These are phyloP conservation scores for Abramis brama DNA, from an alignment of 2,113 vertebrate genomes.

Conservation along the genomic window DNA sequence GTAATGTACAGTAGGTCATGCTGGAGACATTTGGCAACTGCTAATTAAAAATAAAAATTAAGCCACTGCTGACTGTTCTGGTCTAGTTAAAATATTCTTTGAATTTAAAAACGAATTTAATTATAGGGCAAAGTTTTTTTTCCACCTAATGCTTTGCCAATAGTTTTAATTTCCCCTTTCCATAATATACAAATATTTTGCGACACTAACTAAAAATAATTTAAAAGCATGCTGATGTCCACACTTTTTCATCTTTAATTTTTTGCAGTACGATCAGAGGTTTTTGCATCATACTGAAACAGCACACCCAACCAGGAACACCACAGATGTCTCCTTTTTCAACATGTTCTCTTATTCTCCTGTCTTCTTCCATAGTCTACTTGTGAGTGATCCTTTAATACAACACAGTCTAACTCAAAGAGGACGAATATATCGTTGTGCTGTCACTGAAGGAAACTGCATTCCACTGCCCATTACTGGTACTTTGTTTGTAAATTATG, in stretches of 20 bases:
- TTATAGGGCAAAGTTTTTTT: neutral
- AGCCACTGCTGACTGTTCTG: neutral
- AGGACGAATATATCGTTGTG: slow-evolving; percentile 64
- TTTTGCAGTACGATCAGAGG: too few relatives aligned
- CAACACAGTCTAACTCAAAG: slow-evolving; percentile 41
- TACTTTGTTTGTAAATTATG: slow-evolving; percentile 18
- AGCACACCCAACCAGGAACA: neutral
- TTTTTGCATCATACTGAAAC: neutral
- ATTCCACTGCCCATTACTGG: neutral
- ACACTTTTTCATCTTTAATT: neutral
- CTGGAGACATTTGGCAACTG: neutral
- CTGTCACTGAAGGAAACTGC: slow-evolving; percentile 20
- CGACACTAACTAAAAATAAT: neutral
- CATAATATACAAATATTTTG: neutral
- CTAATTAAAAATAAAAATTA: too few relatives aligned
- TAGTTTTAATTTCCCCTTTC: neutral
- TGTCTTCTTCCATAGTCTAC: slow-evolving; percentile 62
- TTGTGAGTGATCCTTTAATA: slow-evolving; percentile 71
- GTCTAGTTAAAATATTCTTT: neutral
- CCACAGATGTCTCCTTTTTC: neutral
- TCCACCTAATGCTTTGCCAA: neutral
- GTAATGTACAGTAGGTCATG: neutral
- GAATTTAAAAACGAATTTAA: neutral
- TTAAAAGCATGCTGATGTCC: neutral
- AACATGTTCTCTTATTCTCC: neutral